phyloP scores from a whole-genome alignment of 2,888 invertebrate species.

The Calephelis perditalis region DNA sequence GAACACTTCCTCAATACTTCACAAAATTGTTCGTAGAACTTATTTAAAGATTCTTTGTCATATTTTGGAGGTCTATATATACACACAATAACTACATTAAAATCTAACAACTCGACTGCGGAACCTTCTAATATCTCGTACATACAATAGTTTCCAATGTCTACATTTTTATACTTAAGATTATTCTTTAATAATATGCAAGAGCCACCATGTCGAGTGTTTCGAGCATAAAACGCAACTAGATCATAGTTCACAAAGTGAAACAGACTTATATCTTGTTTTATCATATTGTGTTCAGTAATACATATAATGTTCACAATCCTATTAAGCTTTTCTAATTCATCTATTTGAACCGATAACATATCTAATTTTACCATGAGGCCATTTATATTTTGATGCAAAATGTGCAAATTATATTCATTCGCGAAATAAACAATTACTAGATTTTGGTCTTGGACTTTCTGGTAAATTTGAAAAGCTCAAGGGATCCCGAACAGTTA shows the following conservation, averaged over 20 bases:
- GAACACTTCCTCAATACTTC: too few species aligned
- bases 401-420: slow-evolving; percentile 11
- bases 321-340: slow-evolving; percentile 2
- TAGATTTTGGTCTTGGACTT: background rate
- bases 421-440: slow-evolving; percentile 14
- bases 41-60: too few species aligned
- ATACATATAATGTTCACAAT: slow-evolving; percentile 16
- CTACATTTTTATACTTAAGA: too few species aligned
- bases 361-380: slow-evolving; percentile 17
- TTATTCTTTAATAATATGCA: slow-evolving; percentile 11
- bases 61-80: too few species aligned
- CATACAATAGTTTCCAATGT: too few species aligned
- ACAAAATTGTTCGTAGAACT: too few species aligned
- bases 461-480: background rate
- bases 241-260: slow-evolving; percentile 9
- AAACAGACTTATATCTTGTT: background rate
- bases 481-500: background rate
- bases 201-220: slow-evolving; percentile 15
- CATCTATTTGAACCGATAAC: slow-evolving; percentile 16
- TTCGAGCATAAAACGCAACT: slow-evolving; percentile 5
- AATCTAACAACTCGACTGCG: too few species aligned
- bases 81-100: too few species aligned
- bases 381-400: slow-evolving; percentile 21
- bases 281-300: slow-evolving; percentile 21
- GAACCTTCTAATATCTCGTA: too few species aligned